These are phyloP conservation scores for Equus przewalskii DNA, from an alignment of 2,113 vertebrate genomes.

Conservation along the genomic window DNA sequence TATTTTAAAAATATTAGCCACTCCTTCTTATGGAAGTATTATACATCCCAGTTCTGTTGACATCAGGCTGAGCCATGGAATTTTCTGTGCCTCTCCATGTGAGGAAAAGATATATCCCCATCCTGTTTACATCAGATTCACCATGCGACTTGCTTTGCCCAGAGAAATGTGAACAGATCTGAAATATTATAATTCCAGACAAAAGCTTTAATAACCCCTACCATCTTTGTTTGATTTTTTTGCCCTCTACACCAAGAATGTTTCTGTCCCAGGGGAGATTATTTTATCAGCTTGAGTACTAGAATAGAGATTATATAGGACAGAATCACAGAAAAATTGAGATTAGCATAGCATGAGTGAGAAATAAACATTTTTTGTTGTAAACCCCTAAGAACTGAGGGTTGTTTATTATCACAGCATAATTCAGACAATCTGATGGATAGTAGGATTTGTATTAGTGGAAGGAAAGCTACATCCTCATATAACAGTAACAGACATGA, in stretches of 20 bases:
- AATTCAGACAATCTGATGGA: background rate
- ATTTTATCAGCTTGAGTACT: background rate
- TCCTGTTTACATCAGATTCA: background rate
- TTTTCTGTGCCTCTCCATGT: background rate
- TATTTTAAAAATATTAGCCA: background rate
- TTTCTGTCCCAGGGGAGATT: background rate
- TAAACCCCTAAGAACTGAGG: background rate
- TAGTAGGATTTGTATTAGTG: background rate
- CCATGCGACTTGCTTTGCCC: background rate
- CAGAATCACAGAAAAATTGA: background rate
- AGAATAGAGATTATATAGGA: background rate
- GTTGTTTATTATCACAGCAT: background rate
- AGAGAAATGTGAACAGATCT: background rate
- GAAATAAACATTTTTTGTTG: background rate
- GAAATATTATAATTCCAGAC: background rate
- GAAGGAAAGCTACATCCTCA: background rate
- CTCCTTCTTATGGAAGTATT: background rate
- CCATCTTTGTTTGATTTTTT: background rate
- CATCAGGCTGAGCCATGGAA: background rate
- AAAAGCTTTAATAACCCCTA: background rate
- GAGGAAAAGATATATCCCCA: background rate
- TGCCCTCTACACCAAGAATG: background rate
- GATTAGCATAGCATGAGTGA: background rate
- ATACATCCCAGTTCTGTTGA: background rate
- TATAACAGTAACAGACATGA: background rate